Conservation (phyloP, 1,140 invertebrate genomes). For the Drosophila watanabei region DNA sequence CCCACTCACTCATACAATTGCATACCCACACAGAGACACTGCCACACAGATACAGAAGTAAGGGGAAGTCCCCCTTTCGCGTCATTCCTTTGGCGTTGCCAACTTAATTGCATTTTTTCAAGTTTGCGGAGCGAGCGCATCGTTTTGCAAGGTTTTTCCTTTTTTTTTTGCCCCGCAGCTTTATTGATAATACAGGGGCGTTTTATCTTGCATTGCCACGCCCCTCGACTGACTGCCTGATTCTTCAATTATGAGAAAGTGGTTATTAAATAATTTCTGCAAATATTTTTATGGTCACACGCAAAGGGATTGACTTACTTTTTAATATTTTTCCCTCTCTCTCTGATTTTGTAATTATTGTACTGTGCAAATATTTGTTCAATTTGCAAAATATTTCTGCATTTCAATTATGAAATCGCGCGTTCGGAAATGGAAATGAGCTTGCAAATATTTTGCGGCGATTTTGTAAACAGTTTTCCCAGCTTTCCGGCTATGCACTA, state of each 20-base stretch:
- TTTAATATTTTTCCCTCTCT: not conserved
- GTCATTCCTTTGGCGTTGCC: constrained; percentile 20
- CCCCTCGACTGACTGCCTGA: constrained; percentile 5
- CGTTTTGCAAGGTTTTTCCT: constrained; percentile 3
- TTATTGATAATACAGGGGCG: constrained; percentile 39
- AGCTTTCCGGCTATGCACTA: constrained; percentile 7
- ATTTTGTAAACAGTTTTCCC: constrained; percentile 41
- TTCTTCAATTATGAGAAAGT: no score
- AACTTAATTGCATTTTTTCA: constrained; percentile 62
- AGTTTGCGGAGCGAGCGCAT: constrained; percentile 30
- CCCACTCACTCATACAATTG: not conserved
- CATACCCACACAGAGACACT: not conserved
- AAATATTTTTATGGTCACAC: constrained; percentile 2
- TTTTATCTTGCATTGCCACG: constrained; percentile 5
- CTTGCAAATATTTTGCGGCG: constrained; percentile 31
- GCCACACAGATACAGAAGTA: not conserved
- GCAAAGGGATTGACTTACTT: not conserved
- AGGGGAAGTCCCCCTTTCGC: not conserved
- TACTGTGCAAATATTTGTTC: constrained; percentile 30
- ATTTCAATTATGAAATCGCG: constrained; percentile 43
- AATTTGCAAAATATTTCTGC: constrained; percentile 33
- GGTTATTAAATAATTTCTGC: constrained; percentile 28
- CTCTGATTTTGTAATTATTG: constrained; percentile 15
- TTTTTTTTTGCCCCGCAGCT: not conserved
- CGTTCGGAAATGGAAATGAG: constrained; percentile 45